Evolutionary conservation across 2,113 vertebrate genomes (phyloP).

Genomic region (Egretta garzetta): DNA sequence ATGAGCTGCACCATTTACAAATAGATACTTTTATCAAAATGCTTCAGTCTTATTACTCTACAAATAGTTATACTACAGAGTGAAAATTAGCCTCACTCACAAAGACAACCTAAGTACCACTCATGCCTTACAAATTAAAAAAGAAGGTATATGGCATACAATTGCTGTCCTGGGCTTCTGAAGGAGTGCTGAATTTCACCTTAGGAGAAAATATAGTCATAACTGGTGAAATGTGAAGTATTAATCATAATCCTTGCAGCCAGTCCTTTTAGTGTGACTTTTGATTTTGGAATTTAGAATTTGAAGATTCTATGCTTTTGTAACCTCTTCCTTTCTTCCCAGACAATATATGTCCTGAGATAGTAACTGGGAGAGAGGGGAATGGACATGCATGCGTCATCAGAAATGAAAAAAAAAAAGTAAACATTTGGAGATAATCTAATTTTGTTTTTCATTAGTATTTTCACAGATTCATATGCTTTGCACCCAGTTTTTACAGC

Average conservation of each 20-base stretch:
- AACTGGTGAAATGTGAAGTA: not conserved
- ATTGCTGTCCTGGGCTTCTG: not conserved
- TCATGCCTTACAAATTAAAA: not conserved
- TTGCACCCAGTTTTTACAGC: not conserved
- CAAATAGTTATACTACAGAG: constrained; percentile 33
- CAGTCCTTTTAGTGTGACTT: not conserved
- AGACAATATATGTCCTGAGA: not conserved
- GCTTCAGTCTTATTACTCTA: not conserved
- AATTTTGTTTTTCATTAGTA: not conserved
- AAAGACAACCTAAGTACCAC: not conserved
- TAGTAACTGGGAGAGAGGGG: not conserved
- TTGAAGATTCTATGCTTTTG: not conserved
- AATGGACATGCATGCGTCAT: not conserved
- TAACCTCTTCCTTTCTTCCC: not conserved
- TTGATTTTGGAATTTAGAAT: not conserved
- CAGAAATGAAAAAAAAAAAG: not conserved
- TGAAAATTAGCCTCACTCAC: not conserved
- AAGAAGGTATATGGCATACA: not conserved
- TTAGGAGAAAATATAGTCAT: not conserved
- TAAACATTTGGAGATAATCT: not conserved
- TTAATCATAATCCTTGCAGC: not conserved
- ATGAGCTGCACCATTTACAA: not conserved
- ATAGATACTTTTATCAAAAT: not conserved
- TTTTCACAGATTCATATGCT: not conserved
- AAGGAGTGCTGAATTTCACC: not conserved